These are phyloP conservation scores for Salmo trutta DNA, from an alignment of 2,797 vertebrate genomes.

Conservation along the genomic window DNA sequence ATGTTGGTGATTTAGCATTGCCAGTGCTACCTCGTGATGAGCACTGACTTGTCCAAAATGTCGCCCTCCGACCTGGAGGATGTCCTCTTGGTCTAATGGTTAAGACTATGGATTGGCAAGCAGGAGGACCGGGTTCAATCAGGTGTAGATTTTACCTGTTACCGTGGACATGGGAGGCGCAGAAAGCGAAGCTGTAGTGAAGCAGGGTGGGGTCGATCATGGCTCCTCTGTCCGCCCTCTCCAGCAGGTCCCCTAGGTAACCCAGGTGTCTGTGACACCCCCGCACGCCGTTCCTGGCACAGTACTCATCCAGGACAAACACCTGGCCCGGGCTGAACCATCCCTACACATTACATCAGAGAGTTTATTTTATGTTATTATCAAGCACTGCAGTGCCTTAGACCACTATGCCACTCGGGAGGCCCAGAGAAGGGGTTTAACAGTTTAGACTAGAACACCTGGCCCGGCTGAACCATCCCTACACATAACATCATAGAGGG, in stretches of 20 bases:
- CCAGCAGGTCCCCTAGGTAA: constrained; percentile 95
- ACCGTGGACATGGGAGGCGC: constrained; percentile 97
- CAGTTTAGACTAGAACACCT: not conserved
- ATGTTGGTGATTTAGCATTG: not conserved
- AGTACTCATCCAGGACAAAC: constrained; percentile 98
- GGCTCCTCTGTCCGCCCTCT: constrained; percentile 91
- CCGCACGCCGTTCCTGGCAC: constrained; percentile 94
- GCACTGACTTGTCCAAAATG: not conserved
- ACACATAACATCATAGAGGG: too few relatives aligned
- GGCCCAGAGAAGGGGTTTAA: not conserved
- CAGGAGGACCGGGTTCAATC: not conserved
- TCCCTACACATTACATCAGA: constrained; percentile 75
- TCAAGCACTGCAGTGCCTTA: too few relatives aligned
- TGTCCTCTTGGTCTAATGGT: not conserved
- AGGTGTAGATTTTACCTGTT: constrained; percentile 85
- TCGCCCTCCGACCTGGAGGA: not conserved
- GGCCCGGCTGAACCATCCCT: too few relatives aligned
- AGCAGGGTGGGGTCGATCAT: constrained; percentile 98
- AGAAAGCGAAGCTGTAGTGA: constrained; percentile 99
- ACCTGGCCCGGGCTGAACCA: constrained; percentile 99
- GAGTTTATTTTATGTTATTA: too few relatives aligned
- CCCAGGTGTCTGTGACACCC: constrained; percentile 98
- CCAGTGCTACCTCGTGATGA: not conserved
- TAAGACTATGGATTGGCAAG: not conserved
- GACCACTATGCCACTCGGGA: not conserved